Evolutionary conservation across 1,140 invertebrate genomes (phyloP), one percentile per base, ranked within the genome.

Genomic region (Tetragnatha versicolor): DNA sequence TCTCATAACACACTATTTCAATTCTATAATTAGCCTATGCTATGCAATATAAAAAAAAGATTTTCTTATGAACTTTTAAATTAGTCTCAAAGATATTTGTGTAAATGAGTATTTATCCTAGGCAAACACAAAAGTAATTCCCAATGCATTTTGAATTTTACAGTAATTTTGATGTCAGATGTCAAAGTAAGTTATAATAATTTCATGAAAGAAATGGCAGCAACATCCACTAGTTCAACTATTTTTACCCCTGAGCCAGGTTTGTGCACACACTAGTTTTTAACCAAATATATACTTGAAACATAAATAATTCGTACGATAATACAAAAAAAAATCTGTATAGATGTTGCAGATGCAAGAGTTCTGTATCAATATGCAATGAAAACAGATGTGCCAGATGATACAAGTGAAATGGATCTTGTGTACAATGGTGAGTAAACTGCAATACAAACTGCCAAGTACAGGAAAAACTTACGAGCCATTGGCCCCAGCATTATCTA

Each of bases 311-410:
- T 42, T 5, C 22, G 7, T 7, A 55, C 10, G 6, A 55, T 9
- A 55, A 29, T 37, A 20, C 22, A 37, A 7, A 47, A 66, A 2
- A 51, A 27, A 0, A 22, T 60, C 2, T 27, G n/a, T 65, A 45
- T 42, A 76, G 73, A 76, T 20, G 66, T 76, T 29, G 20, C 73
- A 7, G 73, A 76, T 51, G 60, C 58, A 35, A 45, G 73, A 20
- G 73, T 76, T 31, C 31, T 76, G n/a, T 76, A 76, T 53, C 73
- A 76, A 31, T 76, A 76, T 76, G 73, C 73, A 3, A 65, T 76
- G 60, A 76, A 76, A 63, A 29, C 35, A 27, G n/a, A 33, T 25
- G 29, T 76, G 14, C 61, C 73, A 20, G 37, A 53, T 29, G 60
- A 76, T 29, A 2, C 31, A 27, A 17, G 3, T 1, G 5, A 76